Conservation (phyloP, 1,140 invertebrate genomes). For the Diorhabda elongata region DNA sequence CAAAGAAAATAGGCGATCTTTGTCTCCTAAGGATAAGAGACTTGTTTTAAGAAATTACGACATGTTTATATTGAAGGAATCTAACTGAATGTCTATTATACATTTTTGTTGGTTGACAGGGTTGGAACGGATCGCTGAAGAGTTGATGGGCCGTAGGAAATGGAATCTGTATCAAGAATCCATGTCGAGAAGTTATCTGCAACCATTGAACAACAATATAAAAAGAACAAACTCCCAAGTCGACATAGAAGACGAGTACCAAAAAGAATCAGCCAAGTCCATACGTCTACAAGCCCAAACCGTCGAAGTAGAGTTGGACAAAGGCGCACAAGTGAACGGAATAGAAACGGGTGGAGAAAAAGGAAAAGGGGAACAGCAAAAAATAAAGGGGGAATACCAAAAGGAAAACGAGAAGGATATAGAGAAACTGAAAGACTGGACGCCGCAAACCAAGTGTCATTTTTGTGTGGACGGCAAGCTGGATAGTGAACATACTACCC, state of each 20-base stretch:
- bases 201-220: conserved; percentile 47
- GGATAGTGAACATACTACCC: conserved; percentile 56
- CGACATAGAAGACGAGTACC: conserved; percentile 34
- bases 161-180: conserved; percentile 87
- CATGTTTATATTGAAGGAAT: no score
- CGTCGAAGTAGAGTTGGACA: conserved; percentile 4
- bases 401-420: conserved; percentile 50
- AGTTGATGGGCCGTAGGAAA: conserved; percentile 91
- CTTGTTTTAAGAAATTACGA: no score
- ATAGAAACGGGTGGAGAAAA: conserved; percentile 33
- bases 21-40: no score
- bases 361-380: conserved; percentile 29
- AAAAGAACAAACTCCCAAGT: conserved; percentile 39
- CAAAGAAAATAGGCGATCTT: no score
- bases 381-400: conserved; percentile 11
- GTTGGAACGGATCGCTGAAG: conserved; percentile 92
- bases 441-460: conserved; percentile 78
- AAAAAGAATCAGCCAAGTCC: conserved; percentile 31
- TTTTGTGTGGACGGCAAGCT: conserved; percentile 81
- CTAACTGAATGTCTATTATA: neutral
- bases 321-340: conserved; percentile 40
- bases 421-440: conserved; percentile 66
- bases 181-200: conserved; percentile 59
- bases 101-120: conserved; percentile 53
- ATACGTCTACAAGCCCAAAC: conserved; percentile 31